phyloP scores from a whole-genome alignment of 2,888 invertebrate genomes.

The Sympetrum striolatum region DNA sequence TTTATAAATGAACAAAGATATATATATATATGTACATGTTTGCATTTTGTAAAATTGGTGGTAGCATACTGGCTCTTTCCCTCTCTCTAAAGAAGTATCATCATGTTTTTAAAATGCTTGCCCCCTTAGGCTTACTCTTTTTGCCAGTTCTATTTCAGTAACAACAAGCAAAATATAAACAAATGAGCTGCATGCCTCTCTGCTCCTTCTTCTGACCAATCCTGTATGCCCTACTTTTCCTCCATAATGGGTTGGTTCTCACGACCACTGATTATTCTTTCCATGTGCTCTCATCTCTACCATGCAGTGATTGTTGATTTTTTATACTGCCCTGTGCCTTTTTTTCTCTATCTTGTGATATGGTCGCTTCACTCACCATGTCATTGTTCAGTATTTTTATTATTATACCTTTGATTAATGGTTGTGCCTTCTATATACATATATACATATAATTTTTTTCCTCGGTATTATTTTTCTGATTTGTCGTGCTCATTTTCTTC shows the following conservation, averaged over 20 bases:
- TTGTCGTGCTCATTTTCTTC: conserved; percentile 52
- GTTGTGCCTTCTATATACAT: conserved; percentile 44
- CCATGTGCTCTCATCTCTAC: conserved; percentile 42
- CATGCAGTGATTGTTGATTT: conserved; percentile 43
- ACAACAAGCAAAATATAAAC: conserved; percentile 47
- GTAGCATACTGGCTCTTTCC: conserved; percentile 39
- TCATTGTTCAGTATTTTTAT: conserved; percentile 44
- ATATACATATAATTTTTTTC: conserved; percentile 41
- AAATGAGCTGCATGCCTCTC: conserved; percentile 36
- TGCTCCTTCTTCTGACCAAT: conserved; percentile 29
- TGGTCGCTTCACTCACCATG: conserved; percentile 42
- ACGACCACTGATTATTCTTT: conserved; percentile 40
- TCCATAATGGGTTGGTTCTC: conserved; percentile 38
- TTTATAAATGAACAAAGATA: not conserved
- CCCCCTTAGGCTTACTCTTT: conserved; percentile 44
- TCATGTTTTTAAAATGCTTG: conserved; percentile 46
- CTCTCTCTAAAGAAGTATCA: conserved; percentile 30
- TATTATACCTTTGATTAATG: conserved; percentile 45
- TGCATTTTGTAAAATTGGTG: conserved; percentile 26
- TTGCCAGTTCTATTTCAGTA: conserved; percentile 51
- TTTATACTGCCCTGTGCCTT: conserved; percentile 44
- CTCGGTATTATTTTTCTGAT: conserved; percentile 50
- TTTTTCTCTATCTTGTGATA: conserved; percentile 44
- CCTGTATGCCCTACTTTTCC: conserved; percentile 17
- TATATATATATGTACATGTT: not conserved